Evolutionary conservation across 1,140 invertebrate genomes (phyloP).

Genomic region (Lasioglossum albipes): DNA sequence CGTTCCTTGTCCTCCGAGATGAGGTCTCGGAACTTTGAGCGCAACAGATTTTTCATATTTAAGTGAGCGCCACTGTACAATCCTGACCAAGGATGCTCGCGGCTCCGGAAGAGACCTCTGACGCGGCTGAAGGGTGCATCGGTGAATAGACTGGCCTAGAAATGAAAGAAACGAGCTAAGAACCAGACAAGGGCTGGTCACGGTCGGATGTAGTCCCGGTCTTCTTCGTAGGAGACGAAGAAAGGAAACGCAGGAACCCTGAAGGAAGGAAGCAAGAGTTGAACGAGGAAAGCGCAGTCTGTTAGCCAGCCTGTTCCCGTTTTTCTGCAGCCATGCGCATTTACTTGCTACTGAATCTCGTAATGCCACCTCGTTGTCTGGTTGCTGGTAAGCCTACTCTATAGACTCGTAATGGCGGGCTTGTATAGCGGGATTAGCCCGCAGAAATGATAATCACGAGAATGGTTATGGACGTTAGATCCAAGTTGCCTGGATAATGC

Average conservation of each 20-base stretch:
- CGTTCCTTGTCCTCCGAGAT: too few species aligned
- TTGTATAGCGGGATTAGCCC: neutral
- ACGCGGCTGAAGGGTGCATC: neutral
- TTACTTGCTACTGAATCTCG: neutral
- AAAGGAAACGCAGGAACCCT: neutral
- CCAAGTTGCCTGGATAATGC: neutral
- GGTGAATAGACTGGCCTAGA: slow-evolving; percentile 8
- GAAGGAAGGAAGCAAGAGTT: neutral
- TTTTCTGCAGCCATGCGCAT: neutral
- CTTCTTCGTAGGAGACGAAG: neutral
- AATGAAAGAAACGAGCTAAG: neutral
- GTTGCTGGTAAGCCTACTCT: neutral
- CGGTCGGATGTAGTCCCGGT: neutral
- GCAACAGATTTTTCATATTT: too few species aligned
- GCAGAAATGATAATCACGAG: neutral
- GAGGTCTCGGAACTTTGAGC: too few species aligned
- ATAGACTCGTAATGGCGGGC: neutral
- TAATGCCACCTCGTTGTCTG: neutral
- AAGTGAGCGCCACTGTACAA: too few species aligned
- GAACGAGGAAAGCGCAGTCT: neutral
- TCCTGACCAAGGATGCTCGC: neutral
- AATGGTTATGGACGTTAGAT: neutral
- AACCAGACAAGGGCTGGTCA: neutral
- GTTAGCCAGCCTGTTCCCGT: neutral
- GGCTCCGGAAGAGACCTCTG: neutral